A percentile compares a stretch with the other conserved stretches of the same genome.
phyloP scores from a whole-genome alignment of 2,797 vertebrate genomes.

The Pseudocheirus occidentalis region DNA sequence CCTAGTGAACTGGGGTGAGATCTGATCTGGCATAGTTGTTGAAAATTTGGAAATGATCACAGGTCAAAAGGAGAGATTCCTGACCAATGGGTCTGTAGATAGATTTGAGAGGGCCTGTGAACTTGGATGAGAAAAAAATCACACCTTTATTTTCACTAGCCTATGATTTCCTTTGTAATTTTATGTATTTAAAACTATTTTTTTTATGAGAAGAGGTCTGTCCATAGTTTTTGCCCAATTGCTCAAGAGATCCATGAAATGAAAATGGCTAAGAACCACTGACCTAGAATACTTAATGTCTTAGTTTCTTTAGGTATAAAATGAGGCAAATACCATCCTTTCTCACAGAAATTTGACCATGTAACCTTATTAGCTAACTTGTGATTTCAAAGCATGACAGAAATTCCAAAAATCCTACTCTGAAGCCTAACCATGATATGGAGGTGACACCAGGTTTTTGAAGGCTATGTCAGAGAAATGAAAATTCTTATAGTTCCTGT shows the following conservation, averaged over 20 bases:
- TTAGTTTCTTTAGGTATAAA: background rate
- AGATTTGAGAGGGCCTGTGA: background rate
- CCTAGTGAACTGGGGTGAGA: background rate
- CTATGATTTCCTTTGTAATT: background rate
- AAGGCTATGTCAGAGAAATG: background rate
- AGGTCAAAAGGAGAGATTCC: background rate
- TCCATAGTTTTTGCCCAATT: background rate
- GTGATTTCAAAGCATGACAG: background rate
- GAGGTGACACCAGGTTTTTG: background rate
- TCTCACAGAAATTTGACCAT: background rate
- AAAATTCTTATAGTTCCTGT: background rate
- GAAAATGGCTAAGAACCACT: background rate
- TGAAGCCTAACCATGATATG: background rate
- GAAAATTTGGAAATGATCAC: background rate
- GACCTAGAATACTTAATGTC: background rate
- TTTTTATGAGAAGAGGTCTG: background rate
- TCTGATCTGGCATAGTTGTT: background rate
- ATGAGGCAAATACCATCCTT: background rate
- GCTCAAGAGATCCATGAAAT: background rate
- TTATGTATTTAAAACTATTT: background rate
- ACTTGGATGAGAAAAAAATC: background rate
- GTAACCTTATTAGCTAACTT: background rate
- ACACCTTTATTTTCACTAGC: background rate
- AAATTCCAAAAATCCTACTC: background rate
- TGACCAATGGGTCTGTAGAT: background rate